Evolutionary conservation across 2,797 vertebrate genomes (phyloP).

Genomic region (Miopithecus talapoin): DNA sequence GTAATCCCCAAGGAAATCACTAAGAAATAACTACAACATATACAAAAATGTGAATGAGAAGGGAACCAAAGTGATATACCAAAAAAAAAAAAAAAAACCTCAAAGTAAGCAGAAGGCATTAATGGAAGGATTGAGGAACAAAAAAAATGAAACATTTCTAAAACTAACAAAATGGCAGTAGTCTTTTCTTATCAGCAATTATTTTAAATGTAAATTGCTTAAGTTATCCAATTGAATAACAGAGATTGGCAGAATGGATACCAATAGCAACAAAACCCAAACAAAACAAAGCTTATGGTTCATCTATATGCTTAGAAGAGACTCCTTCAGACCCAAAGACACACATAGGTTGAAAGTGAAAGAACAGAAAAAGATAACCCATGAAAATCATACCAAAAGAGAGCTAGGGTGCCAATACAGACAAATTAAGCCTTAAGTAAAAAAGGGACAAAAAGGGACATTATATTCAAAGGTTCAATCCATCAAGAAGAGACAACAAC

Average conservation of each 20-base stretch:
- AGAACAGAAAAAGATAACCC: neutral
- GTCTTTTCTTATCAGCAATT: neutral
- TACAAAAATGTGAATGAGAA: neutral
- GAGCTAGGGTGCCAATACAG: neutral
- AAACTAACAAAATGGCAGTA: neutral
- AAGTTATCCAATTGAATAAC: neutral
- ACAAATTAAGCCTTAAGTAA: neutral
- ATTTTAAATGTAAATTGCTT: neutral
- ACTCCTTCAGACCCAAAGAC: neutral
- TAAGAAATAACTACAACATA: neutral
- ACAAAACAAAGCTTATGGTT: neutral
- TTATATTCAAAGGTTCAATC: neutral
- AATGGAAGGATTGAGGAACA: neutral
- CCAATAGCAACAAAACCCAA: neutral
- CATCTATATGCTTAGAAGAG: neutral
- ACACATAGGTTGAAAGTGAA: neutral
- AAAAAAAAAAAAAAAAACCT: neutral
- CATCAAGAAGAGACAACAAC: neutral
- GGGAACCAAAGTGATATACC: neutral
- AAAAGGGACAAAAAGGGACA: neutral
- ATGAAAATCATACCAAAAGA: neutral
- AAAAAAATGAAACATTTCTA: neutral
- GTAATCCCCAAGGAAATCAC: neutral
- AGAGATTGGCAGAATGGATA: neutral
- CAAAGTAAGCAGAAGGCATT: neutral